Conservation (phyloP, 2,113 vertebrate genomes). For the Empidonax alnorum region DNA sequence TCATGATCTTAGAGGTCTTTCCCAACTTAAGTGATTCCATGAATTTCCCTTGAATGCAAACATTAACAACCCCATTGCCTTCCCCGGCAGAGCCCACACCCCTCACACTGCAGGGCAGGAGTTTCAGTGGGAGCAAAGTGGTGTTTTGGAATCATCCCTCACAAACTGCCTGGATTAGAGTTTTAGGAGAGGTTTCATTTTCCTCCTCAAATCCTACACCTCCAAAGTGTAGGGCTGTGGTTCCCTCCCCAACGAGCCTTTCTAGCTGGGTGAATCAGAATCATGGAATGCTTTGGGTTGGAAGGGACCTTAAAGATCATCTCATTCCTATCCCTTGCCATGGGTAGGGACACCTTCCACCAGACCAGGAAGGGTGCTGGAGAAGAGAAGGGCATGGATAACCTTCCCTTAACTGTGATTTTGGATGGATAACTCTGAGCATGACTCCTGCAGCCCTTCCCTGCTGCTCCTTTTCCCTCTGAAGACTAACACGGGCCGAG, state of each 20-base stretch:
- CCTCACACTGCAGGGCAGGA: rapidly evolving
- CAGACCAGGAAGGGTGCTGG: neutral
- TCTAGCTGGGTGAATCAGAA: neutral
- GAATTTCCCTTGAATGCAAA: neutral
- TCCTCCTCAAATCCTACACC: neutral
- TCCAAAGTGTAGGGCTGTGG: neutral
- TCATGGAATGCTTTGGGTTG: neutral
- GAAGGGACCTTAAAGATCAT: neutral
- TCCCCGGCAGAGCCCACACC: neutral
- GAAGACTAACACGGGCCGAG: neutral
- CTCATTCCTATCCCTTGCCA: neutral
- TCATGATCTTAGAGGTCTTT: neutral
- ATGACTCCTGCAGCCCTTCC: neutral
- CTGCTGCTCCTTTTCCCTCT: neutral
- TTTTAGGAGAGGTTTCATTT: neutral
- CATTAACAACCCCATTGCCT: rapidly evolving
- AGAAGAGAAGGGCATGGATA: neutral
- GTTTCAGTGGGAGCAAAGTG: neutral
- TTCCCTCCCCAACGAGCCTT: neutral
- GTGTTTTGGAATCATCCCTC: neutral
- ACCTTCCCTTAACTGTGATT: neutral
- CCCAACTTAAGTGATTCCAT: neutral
- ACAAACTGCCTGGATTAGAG: neutral
- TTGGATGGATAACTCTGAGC: neutral
- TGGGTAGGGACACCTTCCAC: neutral